Evolutionary conservation across 2,113 vertebrate genomes (phyloP).

Genomic region (Gnathonemus longibarbis): DNA sequence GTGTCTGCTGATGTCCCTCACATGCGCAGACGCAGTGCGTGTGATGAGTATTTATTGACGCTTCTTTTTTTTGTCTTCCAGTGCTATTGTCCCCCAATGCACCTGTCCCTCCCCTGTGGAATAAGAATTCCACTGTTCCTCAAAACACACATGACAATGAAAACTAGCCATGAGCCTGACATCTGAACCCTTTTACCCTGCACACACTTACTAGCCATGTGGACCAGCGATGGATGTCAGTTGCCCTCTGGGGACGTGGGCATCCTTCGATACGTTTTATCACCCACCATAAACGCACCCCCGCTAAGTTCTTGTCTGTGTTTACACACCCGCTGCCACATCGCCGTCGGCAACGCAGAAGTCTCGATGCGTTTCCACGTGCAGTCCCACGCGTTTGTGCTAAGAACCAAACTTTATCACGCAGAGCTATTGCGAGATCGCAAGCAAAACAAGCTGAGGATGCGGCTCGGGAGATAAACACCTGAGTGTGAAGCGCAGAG

Average conservation of each 20-base stretch:
- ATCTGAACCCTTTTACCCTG: background rate
- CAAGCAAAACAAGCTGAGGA: background rate
- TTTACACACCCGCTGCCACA: background rate
- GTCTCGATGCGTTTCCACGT: background rate
- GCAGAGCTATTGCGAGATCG: background rate
- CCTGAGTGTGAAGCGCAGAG: background rate
- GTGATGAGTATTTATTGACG: background rate
- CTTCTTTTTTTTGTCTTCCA: background rate
- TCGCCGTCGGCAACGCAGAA: background rate
- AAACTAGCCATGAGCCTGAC: no score
- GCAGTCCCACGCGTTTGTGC: background rate
- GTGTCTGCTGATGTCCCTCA: conserved; percentile 23
- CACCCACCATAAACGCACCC: background rate
- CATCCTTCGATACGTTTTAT: background rate
- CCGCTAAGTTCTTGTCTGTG: background rate
- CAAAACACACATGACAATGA: background rate
- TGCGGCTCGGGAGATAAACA: conserved; percentile 25
- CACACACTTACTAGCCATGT: background rate
- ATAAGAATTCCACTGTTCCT: background rate
- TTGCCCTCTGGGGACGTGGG: background rate
- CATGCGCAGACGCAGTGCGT: background rate
- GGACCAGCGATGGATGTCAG: background rate
- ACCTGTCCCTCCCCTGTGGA: background rate
- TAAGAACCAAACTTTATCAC: background rate
- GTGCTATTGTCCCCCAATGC: background rate